Evolutionary conservation across 2,113 vertebrate species (phyloP).

Genomic region (Rhinoptilus africanus): DNA sequence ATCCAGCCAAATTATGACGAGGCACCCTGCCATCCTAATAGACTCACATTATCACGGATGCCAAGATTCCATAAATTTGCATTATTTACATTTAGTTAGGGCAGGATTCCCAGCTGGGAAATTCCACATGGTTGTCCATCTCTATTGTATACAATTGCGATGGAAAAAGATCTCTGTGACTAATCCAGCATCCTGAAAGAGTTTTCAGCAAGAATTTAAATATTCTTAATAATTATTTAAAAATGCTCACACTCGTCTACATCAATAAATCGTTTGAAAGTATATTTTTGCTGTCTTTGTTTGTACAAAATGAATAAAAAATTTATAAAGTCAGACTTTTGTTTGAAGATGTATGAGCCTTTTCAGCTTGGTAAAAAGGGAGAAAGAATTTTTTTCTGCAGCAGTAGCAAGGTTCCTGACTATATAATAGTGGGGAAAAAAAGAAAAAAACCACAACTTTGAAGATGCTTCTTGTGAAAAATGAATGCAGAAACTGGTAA

Average conservation of each 20-base stretch:
- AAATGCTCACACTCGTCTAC: neutral
- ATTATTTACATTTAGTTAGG: conserved; percentile 38
- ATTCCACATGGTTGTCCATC: conserved; percentile 12
- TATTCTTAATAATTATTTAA: neutral
- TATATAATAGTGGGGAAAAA: neutral
- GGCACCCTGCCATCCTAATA: conserved; percentile 19
- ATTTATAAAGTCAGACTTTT: neutral
- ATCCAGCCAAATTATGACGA: conserved; percentile 26
- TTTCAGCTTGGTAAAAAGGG: neutral
- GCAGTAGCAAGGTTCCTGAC: neutral
- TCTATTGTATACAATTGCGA: neutral
- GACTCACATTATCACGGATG: neutral
- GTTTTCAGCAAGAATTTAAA: neutral
- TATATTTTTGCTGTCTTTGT: neutral
- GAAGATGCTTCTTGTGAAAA: conserved; percentile 4
- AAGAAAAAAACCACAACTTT: neutral
- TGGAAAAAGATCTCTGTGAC: neutral
- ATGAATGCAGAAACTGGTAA: neutral
- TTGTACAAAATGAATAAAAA: neutral
- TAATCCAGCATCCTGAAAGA: neutral
- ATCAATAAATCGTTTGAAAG: neutral
- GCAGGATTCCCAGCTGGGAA: conserved; percentile 36
- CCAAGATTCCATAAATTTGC: conserved; percentile 36
- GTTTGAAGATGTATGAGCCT: neutral
- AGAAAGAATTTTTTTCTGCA: neutral